Percentiles rank a stretch among this genome's conserved stretches.
Evolutionary conservation across 2,888 invertebrate genomes (phyloP).

Genomic region (Drosophila tanythrix): DNA sequence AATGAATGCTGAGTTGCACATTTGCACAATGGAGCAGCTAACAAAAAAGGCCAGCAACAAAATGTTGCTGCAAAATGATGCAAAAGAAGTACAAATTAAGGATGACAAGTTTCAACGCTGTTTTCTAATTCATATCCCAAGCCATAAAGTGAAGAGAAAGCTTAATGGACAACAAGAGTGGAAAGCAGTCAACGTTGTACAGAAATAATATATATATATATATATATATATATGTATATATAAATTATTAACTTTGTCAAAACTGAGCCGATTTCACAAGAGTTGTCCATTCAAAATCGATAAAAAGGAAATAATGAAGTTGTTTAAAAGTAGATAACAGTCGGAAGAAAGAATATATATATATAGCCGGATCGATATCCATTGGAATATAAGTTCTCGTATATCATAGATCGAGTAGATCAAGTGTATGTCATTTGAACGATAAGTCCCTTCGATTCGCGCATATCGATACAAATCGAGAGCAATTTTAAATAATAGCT

Average conservation of each 20-base stretch:
- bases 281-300: neutral
- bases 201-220: neutral
- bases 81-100: neutral
- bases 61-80: neutral
- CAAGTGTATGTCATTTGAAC: neutral
- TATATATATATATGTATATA: too few relatives aligned
- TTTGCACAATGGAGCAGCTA: conserved; percentile 21
- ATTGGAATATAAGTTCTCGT: neutral
- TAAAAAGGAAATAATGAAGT: neutral
- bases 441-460: neutral
- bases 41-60: neutral
- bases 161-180: neutral
- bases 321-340: neutral
- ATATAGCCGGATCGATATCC: neutral
- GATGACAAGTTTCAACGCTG: neutral
- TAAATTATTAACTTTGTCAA: too few relatives aligned
- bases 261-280: too few relatives aligned
- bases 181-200: neutral
- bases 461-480: neutral
- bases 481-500: neutral
- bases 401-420: neutral
- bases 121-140: neutral
- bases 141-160: neutral
- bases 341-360: neutral
- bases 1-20: conserved; percentile 19